phyloP scores from a whole-genome alignment of 1,140 invertebrate genomes.

The Piezodorus guildinii region DNA sequence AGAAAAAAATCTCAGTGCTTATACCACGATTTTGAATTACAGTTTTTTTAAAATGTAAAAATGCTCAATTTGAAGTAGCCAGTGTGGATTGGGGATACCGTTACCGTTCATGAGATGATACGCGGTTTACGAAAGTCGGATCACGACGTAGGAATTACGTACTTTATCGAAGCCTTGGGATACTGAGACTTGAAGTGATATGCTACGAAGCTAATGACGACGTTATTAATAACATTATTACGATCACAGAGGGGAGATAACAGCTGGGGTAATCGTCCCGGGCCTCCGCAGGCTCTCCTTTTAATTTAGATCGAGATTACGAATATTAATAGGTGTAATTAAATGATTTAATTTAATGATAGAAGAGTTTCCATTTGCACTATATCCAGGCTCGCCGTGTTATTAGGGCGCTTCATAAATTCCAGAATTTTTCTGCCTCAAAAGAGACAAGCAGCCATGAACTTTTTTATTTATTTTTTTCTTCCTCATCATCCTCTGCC shows the following conservation, averaged over 20 bases:
- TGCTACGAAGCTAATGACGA: constrained; percentile 14
- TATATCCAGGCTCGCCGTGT: constrained; percentile 16
- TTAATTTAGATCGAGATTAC: constrained; percentile 26
- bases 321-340: constrained; percentile 27
- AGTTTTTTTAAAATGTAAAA: no score
- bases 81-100: no score
- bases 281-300: constrained; percentile 12
- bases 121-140: no score
- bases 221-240: constrained; percentile 23
- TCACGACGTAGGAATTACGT: no score
- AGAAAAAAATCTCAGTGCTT: no score
- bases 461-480: no score
- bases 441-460: background rate
- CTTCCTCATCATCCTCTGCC: no score
- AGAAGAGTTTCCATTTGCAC: constrained; percentile 25
- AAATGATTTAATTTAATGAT: constrained; percentile 27
- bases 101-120: no score
- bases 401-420: constrained; percentile 14
- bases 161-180: no score
- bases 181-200: background rate
- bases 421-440: constrained; percentile 5
- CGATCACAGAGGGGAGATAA: constrained; percentile 14
- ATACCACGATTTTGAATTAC: no score
- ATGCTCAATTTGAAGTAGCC: no score
- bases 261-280: constrained; percentile 1